Base-by-base conservation (phyloP, 1,140 invertebrate species). In the Euglossa dilemma region DNA sequence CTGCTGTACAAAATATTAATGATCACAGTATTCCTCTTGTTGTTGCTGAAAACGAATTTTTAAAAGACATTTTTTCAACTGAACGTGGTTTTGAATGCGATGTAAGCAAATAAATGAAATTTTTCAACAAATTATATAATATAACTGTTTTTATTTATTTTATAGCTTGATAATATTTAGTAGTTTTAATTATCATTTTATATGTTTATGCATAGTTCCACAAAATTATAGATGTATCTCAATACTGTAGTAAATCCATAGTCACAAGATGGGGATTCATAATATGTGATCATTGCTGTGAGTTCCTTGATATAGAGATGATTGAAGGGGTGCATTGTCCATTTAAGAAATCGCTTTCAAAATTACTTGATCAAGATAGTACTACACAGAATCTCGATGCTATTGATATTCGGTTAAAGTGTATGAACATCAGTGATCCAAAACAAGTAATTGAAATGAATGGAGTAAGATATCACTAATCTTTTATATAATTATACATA, bases 191-290 rank as follows among this genome's bases (percentile, higher is more conserved):
- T 50, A 72, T 54, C 47, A 52, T 73, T 3, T 45, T 71, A 57
- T 82, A 12, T 23, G 3, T 50, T 87, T 89, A 25, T n/a, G 82
- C 90, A 14, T 87, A 96, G 95, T 95, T 92, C 83, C 96, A 96
- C 84, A 93, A 94, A 54, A 85, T 71, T 0, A 74, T 86, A 0
- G 95, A 95, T 57, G 77, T 91, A n/a, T 47, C 90, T 0, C 64
- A 92, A 6, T 91, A 94, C 66, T 96, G 96, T 85, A 95, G 95
- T 59, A 85, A 91, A 59, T 95, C 95, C 0, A 92, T 94, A 6
- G 93, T 94, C 0, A 94, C 94, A 52, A 93, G 96, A 66, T 95
- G 95, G 94, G 94, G 93, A 4, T 96, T 92, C 90, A 94, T 94
- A 2, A 87, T 96, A 9, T 95, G 95, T 50, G 95, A 96, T 86